phyloP scores from a whole-genome alignment of 2,888 invertebrate species.

The Nephrotoma appendiculata region DNA sequence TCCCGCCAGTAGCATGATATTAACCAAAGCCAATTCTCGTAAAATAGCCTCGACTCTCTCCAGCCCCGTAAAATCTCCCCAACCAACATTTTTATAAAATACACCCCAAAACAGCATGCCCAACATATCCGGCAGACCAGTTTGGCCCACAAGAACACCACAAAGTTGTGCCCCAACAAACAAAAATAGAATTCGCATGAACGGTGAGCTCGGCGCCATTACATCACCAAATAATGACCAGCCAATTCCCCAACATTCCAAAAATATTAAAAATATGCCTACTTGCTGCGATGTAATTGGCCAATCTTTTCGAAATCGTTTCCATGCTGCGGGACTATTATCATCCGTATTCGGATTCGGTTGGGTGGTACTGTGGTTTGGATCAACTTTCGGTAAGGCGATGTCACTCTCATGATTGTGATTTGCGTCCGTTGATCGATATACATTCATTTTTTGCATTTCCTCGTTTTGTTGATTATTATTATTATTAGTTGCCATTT shows the following conservation, averaged over 20 bases:
- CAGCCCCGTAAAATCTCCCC: conserved; percentile 34
- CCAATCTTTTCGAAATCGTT: conserved; percentile 24
- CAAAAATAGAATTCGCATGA: conserved; percentile 28
- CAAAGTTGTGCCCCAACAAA: conserved; percentile 29
- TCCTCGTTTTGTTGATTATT: conserved; percentile 5
- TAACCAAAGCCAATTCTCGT: conserved; percentile 40
- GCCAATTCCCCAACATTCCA: conserved; percentile 30
- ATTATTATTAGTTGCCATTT: conserved; percentile 6
- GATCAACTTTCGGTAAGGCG: not conserved
- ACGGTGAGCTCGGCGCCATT: conserved; percentile 20
- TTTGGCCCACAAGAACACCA: conserved; percentile 25
- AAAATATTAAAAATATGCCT: conserved; percentile 25
- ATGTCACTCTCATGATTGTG: not conserved
- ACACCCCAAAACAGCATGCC: conserved; percentile 49
- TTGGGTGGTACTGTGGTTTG: not conserved
- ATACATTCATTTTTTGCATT: conserved; percentile 7
- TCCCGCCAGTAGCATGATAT: conserved; percentile 49
- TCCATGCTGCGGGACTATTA: conserved; percentile 21
- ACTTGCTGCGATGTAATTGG: conserved; percentile 24
- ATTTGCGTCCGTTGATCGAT: not conserved
- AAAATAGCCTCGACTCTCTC: conserved; percentile 33
- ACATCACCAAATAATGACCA: conserved; percentile 26
- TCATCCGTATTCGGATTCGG: not conserved
- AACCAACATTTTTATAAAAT: conserved; percentile 34
- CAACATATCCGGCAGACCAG: conserved; percentile 38